Evolutionary conservation across 2,888 invertebrate species (phyloP), one percentile per base, ranked within the genome.

Genomic region (Hartigia nigra): DNA sequence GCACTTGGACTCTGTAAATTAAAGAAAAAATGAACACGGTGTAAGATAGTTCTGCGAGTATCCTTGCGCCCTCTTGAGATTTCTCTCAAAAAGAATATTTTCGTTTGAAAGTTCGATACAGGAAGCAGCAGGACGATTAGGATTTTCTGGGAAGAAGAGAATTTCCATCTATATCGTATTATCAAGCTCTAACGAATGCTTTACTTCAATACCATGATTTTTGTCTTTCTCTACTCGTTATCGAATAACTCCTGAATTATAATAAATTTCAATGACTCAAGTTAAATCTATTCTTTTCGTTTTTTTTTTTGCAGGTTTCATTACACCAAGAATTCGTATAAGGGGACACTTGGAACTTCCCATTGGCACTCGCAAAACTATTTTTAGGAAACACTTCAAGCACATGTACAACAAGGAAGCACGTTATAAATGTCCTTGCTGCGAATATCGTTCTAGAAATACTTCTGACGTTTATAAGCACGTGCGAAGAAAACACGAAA

Each of bases 341-440:
- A 55, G 9, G 23, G 55, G 23, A 5, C 55, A 55, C 23, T 55
- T 55, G 55, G 55, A 55, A 5, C 55, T 55, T 55, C 55, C 23
- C 72, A 72, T 72, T 32, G 2, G 4, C 70, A 76, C 69, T 72
- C 77, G 78, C 70, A 78, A 70, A 35, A 69, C 74, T 12, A 35
- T 74, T 70, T 36, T 89, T 36, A 85, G 83, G 35, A 86, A 87
- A 32, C 88, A 88, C 80, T 81, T 85, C 70, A 87, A 83, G 69
- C 86, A 80, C 81, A 86, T 87, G 78, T 91, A 91, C 77, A 88
- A 88, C 5, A 87, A 88, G 79, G 81, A 82, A 39, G 88, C 90
- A 12, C 84, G 87, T 37, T 90, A 90, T 82, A 84, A 85, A 35
- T 90, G 90, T 79, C 89, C 89, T 0, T 85, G 87, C 76, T 91